Percentiles rank a stretch among this genome's conserved stretches.
Evolutionary conservation across 2,888 invertebrate genomes (phyloP).

Genomic region (Leptopilina myrica): DNA sequence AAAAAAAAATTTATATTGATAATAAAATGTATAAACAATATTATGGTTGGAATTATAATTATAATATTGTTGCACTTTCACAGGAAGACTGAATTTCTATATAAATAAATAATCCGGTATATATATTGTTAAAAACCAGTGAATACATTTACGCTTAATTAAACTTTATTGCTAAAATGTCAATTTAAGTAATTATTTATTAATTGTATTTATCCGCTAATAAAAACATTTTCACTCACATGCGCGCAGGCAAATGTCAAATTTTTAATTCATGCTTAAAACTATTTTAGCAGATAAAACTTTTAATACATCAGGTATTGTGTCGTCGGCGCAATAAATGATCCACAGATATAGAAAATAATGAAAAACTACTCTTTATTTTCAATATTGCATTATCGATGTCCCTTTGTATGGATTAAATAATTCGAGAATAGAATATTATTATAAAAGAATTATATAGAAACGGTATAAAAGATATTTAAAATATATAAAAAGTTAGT

Average conservation of each 20-base stretch:
- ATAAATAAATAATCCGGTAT: no score
- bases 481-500: no score
- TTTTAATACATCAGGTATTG: not conserved
- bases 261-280: slow-evolving; percentile 21
- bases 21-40: no score
- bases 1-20: no score
- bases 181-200: not conserved
- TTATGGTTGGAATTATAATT: not conserved
- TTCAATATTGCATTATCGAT: not conserved
- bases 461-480: no score
- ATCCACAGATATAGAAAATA: no score
- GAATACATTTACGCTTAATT: not conserved
- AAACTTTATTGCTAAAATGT: not conserved
- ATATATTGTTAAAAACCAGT: not conserved
- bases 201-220: not conserved
- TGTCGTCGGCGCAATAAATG: not conserved
- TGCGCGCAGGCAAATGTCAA: slow-evolving; percentile 32
- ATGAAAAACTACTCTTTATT: no score
- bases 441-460: no score
- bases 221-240: slow-evolving; percentile 29
- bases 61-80: not conserved
- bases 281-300: not conserved
- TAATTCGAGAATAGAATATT: no score
- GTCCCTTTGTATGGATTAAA: not conserved
- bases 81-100: no score